Base-by-base conservation (phyloP, 2,888 invertebrate species). In the Creontiades dilutus region DNA sequence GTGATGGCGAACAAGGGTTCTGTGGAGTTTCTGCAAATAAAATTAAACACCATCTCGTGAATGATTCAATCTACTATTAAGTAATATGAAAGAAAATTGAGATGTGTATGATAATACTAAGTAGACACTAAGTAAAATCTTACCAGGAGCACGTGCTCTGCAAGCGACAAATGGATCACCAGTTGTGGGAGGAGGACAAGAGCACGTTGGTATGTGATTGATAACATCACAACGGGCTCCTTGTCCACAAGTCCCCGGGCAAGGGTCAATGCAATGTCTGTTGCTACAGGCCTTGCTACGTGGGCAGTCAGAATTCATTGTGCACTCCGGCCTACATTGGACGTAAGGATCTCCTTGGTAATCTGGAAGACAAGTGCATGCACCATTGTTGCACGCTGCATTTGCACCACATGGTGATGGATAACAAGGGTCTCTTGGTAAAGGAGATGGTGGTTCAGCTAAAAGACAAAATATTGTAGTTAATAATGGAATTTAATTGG, bases 1-100 rank as follows among this genome's bases (percentile, higher is more conserved):
- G 96, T 27, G 95, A 95, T 61, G 96, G 96, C 92, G 95, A 95
- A 94, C 98, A 98, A n/a, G 96, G 97, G 93, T 97, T 96, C 46
- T 90, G 88, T 14, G 92, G 92, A 14, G 91, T 87, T 81, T 91
- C 92, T 92, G 91, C 11, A 87, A 87, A 85, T 89, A 81, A 14
- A n/a, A 68, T 68, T 23, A 68, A 2, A 87, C 86, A 37, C 46
- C 16, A 37, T 37, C 61, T 2, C 2, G 61, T 61, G n/a, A 61
- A 61, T 61, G 2, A 4, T 4, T 61, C 7, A 61, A n/a, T 7
- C 4, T 61, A n/a, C 12, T 52, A 19, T 55, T 16, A 9, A 81
- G 28, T 28, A 28, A 46, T 81, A 14, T 37, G 11, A 89, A 61
- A 61, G 57, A 85, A 37, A 28, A 14, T n/a, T 47, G 55, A 87